These are phyloP conservation scores for Leiothrix lutea DNA, from an alignment of 2,113 vertebrate species.

Conservation along the genomic window DNA sequence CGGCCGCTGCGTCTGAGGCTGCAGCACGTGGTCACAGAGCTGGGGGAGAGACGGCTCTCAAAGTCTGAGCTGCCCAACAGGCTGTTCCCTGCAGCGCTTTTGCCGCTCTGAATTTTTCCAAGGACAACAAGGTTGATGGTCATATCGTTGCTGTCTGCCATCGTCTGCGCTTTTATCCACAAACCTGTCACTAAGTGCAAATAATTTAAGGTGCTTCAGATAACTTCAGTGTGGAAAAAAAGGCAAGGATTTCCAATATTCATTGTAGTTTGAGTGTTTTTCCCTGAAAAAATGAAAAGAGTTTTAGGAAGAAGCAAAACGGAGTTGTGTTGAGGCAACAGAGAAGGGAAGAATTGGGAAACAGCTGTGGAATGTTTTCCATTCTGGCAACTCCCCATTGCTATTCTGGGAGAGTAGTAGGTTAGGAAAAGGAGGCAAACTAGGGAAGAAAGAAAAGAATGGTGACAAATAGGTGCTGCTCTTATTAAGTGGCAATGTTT, in stretches of 20 bases:
- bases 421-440: background rate
- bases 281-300: background rate
- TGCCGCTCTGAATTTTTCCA: slow-evolving; percentile 79
- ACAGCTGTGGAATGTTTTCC: too few species aligned
- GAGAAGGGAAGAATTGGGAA: background rate
- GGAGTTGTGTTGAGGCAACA: background rate
- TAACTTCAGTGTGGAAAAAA: accelerated
- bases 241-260: background rate
- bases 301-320: background rate
- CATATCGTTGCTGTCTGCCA: slow-evolving; percentile 37
- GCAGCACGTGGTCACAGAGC: slow-evolving; percentile 64
- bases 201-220: background rate
- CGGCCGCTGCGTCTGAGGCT: slow-evolving; percentile 47
- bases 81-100: slow-evolving; percentile 83
- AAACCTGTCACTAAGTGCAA: background rate
- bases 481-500: background rate
- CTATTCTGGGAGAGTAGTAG: background rate
- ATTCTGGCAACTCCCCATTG: background rate
- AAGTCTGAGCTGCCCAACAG: slow-evolving; percentile 83
- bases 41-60: slow-evolving; percentile 48
- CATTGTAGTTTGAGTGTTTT: background rate
- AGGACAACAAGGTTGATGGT: slow-evolving; percentile 79
- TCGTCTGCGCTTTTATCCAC: background rate
- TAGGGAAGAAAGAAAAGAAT: background rate
- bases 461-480: accelerated